Percentiles rank a stretch among this genome's conserved stretches.
Conservation (phyloP, 2,888 invertebrate species). For the Drosophila quasianomalipes region DNA sequence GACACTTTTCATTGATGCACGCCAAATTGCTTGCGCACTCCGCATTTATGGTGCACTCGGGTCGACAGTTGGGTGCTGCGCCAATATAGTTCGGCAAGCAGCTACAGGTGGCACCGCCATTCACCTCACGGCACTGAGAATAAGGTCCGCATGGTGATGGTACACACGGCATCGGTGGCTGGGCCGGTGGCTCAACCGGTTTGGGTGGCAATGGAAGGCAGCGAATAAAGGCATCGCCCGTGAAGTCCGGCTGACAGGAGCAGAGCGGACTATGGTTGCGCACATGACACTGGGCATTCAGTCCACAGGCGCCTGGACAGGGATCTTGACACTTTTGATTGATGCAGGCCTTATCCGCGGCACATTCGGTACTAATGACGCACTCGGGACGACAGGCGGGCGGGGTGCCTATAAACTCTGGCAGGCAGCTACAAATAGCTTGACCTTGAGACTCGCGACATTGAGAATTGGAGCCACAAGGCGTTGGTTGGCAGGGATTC, state of each 20-base stretch:
- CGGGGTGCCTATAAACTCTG: slow-evolving; percentile 91
- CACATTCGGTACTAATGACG: slow-evolving; percentile 92
- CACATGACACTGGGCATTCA: slow-evolving; percentile 92
- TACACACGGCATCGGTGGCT: slow-evolving; percentile 88
- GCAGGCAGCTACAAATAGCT: slow-evolving; percentile 90
- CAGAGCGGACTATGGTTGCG: slow-evolving; percentile 94
- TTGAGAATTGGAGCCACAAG: slow-evolving; percentile 92
- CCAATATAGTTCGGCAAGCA: slow-evolving; percentile 90
- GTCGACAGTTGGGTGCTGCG: slow-evolving; percentile 91
- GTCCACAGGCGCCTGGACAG: slow-evolving; percentile 92
- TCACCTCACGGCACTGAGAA: slow-evolving; percentile 89
- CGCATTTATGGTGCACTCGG: slow-evolving; percentile 91
- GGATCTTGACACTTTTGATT: slow-evolving; percentile 92
- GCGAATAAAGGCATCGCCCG: slow-evolving; percentile 92
- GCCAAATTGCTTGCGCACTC: slow-evolving; percentile 91
- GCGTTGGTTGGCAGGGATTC: slow-evolving; percentile 90
- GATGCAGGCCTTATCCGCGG: slow-evolving; percentile 90
- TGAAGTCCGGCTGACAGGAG: slow-evolving; percentile 89
- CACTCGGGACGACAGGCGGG: slow-evolving; percentile 93
- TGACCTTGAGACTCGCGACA: slow-evolving; percentile 89
- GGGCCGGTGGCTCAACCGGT: slow-evolving; percentile 34
- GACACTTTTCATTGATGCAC: slow-evolving; percentile 90
- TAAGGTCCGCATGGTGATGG: slow-evolving; percentile 93
- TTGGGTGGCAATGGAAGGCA: slow-evolving; percentile 87
- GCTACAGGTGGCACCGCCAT: slow-evolving; percentile 90